phyloP scores from a whole-genome alignment of 64 coral and sea anemone genomes.

The Montipora efflorescens region DNA sequence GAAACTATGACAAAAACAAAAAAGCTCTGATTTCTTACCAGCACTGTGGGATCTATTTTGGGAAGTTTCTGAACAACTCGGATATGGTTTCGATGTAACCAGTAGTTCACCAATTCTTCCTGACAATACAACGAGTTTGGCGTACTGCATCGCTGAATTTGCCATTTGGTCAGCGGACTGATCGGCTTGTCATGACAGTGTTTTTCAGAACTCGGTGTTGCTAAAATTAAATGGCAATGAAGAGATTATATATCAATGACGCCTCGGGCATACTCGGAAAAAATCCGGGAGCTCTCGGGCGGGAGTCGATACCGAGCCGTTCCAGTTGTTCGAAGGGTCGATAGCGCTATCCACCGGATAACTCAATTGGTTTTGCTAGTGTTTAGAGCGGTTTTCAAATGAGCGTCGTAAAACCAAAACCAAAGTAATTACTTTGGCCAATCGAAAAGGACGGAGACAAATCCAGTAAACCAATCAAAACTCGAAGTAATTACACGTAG shows the following conservation, averaged over 20 bases:
- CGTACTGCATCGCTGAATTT: slow-evolving; percentile 44
- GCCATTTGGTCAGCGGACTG: slow-evolving; percentile 76
- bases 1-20: not conserved
- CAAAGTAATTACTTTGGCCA: too few species aligned
- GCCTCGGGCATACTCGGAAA: too few species aligned
- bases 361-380: too few species aligned
- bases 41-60: slow-evolving; percentile 67
- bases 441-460: too few species aligned
- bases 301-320: too few species aligned
- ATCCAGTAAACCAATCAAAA: too few species aligned
- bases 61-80: slow-evolving; percentile 61
- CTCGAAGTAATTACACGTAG: too few species aligned
- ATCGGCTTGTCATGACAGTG: not conserved
- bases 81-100: slow-evolving; percentile 83
- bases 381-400: too few species aligned
- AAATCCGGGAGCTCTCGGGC: too few species aligned
- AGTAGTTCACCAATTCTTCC: slow-evolving; percentile 71
- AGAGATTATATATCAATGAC: not conserved
- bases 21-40: slow-evolving; percentile 34
- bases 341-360: too few species aligned
- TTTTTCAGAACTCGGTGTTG: not conserved
- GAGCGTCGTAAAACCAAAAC: too few species aligned
- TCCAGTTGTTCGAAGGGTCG: too few species aligned
- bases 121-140: slow-evolving; percentile 15
- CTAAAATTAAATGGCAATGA: not conserved